Evolutionary conservation across 2,797 vertebrate genomes (phyloP).

Genomic region (Ctenopoma multispine): DNA sequence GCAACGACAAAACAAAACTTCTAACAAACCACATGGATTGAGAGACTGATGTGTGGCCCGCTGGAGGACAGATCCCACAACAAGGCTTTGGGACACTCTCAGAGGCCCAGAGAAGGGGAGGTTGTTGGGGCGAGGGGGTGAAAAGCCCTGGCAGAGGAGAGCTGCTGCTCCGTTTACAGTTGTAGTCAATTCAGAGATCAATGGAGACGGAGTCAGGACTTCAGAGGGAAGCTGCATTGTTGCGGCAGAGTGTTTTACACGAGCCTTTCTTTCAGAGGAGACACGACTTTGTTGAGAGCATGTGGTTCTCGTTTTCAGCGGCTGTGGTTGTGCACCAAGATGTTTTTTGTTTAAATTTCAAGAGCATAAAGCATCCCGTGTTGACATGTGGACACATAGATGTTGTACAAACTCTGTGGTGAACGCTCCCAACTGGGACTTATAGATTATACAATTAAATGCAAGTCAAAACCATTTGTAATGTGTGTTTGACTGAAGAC

Average conservation of each 20-base stretch:
- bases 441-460: constrained; percentile 23
- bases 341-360: constrained; percentile 63
- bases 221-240: constrained; percentile 75
- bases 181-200: constrained; percentile 65
- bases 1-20: constrained; percentile 74
- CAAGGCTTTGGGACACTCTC: constrained; percentile 53
- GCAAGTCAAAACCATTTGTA: constrained; percentile 35
- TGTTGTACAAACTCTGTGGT: constrained; percentile 46
- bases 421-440: constrained; percentile 28
- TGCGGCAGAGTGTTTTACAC: constrained; percentile 66
- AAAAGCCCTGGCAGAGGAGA: constrained; percentile 34
- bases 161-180: constrained; percentile 61
- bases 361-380: constrained; percentile 52
- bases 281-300: constrained; percentile 62
- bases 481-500: constrained; percentile 1
- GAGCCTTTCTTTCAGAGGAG: constrained; percentile 42
- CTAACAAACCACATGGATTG: constrained; percentile 63
- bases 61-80: constrained; percentile 68
- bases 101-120: constrained; percentile 47
- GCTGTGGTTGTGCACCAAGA: constrained; percentile 49
- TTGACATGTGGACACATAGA: constrained; percentile 54
- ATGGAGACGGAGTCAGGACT: constrained; percentile 56
- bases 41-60: constrained; percentile 54
- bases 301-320: constrained; percentile 79
- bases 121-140: constrained; percentile 8